Evolutionary conservation across 1,140 invertebrate genomes (phyloP).

Genomic region (Saccostrea cuccullata): DNA sequence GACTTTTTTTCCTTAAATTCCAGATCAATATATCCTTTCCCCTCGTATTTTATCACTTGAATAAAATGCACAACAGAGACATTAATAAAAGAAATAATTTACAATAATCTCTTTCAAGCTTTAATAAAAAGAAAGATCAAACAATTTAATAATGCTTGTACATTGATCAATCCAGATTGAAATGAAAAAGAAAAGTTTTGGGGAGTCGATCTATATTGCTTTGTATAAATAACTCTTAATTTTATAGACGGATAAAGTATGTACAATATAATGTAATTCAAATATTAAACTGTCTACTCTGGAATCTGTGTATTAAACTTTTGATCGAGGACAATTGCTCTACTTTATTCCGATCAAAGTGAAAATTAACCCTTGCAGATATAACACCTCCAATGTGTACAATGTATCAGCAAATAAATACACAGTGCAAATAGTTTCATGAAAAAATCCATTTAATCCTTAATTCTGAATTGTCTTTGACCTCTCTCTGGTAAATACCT

Average conservation of each 20-base stretch:
- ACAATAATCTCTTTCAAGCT: neutral
- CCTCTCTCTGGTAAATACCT: constrained; percentile 9
- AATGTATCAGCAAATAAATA: neutral
- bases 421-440: neutral
- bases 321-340: neutral
- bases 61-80: too few relatives aligned
- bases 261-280: neutral
- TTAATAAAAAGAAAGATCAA: neutral
- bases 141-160: neutral
- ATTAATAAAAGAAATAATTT: neutral
- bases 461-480: constrained; percentile 21
- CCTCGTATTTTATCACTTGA: too few relatives aligned
- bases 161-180: neutral
- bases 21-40: too few relatives aligned
- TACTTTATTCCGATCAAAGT: neutral
- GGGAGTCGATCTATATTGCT: neutral
- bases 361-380: neutral
- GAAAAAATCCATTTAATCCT: constrained; percentile 30
- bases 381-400: neutral
- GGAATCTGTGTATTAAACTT: neutral
- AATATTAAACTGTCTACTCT: neutral
- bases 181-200: neutral
- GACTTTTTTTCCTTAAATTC: neutral
- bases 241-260: neutral
- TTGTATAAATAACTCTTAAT: neutral